Base-by-base conservation (phyloP, 1,140 invertebrate species). In the Zaprionus nigranus region DNA sequence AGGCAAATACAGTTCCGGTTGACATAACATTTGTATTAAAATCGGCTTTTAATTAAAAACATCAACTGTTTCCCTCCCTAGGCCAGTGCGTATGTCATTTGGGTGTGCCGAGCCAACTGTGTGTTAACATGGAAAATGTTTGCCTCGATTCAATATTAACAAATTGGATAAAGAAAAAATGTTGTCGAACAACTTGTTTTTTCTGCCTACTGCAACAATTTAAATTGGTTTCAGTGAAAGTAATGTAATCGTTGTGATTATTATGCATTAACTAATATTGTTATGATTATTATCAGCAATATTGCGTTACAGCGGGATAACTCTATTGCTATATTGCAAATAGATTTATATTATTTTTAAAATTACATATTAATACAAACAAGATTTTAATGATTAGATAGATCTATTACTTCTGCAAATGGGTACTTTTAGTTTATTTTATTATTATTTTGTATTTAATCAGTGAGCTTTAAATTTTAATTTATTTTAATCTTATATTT, bases 21-120 rank as follows among this genome's bases (percentile, higher is more conserved):
- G 26, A 36, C 57, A 74, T 57, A 43, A 46, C 54, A 46, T 61
- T 73, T 36, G 20, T 24, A 49, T 43, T 13, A 26, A 43, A 67
- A 17, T 43, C 15, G 5, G 43, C 43, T 74, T 56, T 66, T 67
- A 43, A 60, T 40, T 43, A 17, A 38, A 66, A 40, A 43, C 17
- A 54, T 65, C 53, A 57, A 46, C 13, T n/a, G 20, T 46, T 17
- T 46, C 40, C 40, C 40, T 7, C 40, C 40, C 40, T n/a, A 17
- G 40, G 40, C n/a, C 40, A 46, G 17, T 46, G 40, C n/a, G 40
- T 46, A 9, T 46, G 40, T 46, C 40, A 46, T 46, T 46, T 46
- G 40, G 40, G 40, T 17, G 40, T 46, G 40, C 1, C n/a, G 11
- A n/a, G 2, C 34, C 20, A 30, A 28, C 26, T 36, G 17, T 24